Percentiles rank a stretch among this genome's conserved stretches.
Evolutionary conservation across 2,888 invertebrate species (phyloP).

Genomic region (Sphaerophoria rueppellii): DNA sequence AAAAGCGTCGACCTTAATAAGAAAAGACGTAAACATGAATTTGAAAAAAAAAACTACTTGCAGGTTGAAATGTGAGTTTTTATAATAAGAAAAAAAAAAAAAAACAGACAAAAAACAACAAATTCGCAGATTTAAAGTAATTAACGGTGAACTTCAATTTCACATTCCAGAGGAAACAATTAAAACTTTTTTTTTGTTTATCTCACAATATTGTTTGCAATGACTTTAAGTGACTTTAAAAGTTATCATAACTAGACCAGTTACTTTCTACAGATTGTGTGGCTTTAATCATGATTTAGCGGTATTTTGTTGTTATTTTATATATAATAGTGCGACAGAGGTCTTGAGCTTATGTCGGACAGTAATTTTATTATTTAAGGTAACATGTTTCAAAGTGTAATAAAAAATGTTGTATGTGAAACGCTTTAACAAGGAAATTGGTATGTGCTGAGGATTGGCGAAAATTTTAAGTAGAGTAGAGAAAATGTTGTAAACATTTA

Average conservation of each 20-base stretch:
- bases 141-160: conserved; percentile 51
- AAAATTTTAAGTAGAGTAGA: conserved; percentile 19
- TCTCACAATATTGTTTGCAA: conserved; percentile 27
- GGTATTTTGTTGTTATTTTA: neutral
- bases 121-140: conserved; percentile 17
- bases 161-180: conserved; percentile 45
- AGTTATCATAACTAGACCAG: conserved; percentile 25
- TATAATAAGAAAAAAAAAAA: neutral
- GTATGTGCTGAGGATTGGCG: conserved; percentile 28
- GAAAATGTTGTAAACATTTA: neutral
- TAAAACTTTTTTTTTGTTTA: conserved; percentile 14
- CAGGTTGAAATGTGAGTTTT: conserved; percentile 4
- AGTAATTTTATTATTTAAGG: conserved; percentile 5
- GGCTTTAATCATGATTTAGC: neutral
- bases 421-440: neutral
- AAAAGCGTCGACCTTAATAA: conserved; percentile 68
- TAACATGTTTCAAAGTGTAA: conserved; percentile 35
- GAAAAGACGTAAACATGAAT: neutral
- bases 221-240: conserved; percentile 13
- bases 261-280: conserved; percentile 44
- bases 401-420: conserved; percentile 28
- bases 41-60: neutral
- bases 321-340: neutral
- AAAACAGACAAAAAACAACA: neutral
- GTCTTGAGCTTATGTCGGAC: conserved; percentile 3